Percentiles rank a stretch among this genome's conserved stretches.
These are phyloP conservation scores for Axis porcinus DNA, from an alignment of 2,113 vertebrate species.

Conservation along the genomic window DNA sequence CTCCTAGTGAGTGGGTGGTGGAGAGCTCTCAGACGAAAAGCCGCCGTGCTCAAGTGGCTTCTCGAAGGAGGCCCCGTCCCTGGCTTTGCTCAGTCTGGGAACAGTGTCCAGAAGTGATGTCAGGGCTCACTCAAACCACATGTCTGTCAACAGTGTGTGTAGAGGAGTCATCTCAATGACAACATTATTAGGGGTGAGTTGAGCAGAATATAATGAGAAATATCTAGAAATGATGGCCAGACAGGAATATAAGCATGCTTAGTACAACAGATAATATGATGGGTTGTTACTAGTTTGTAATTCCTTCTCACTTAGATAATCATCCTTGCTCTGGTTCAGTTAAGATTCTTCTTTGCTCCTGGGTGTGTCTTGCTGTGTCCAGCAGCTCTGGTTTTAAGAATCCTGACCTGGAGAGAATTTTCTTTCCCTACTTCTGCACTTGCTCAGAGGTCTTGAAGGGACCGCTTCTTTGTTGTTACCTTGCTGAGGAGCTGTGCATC, in stretches of 20 bases:
- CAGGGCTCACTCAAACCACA: background rate
- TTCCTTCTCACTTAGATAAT: background rate
- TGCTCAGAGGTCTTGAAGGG: background rate
- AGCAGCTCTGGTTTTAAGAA: background rate
- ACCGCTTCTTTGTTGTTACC: rapidly evolving
- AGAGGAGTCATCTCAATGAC: background rate
- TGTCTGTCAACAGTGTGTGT: background rate
- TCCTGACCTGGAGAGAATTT: background rate
- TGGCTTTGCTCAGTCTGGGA: background rate
- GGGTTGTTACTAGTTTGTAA: background rate
- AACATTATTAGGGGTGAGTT: background rate
- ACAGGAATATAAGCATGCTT: background rate
- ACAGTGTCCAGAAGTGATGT: background rate
- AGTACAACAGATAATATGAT: background rate
- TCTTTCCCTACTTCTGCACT: background rate
- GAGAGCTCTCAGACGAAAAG: background rate
- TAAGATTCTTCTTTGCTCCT: background rate
- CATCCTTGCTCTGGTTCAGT: background rate
- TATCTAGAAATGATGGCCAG: background rate
- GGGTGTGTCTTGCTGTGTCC: no score
- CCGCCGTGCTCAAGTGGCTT: background rate
- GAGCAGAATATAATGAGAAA: background rate
- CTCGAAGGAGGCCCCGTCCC: background rate
- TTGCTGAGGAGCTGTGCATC: background rate
- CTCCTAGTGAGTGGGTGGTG: background rate